phyloP scores from a whole-genome alignment of 2,888 invertebrate genomes.

The Ditylenchus weischeri region DNA sequence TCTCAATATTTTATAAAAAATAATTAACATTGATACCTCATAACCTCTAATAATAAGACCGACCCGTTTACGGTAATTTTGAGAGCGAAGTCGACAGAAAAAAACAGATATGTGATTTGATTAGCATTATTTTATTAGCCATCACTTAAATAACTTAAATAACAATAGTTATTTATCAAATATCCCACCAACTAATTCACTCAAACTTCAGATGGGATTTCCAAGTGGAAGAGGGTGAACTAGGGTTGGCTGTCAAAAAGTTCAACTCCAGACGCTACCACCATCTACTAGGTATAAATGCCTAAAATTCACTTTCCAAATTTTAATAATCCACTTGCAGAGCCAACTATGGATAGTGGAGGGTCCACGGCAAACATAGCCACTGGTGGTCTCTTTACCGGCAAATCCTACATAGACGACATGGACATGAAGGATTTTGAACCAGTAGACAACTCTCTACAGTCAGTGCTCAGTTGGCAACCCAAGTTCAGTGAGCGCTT shows the following conservation, averaged over 20 bases:
- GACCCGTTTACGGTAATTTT: too few species aligned
- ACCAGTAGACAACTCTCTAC: constrained; percentile 43
- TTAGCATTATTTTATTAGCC: too few species aligned
- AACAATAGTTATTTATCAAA: too few species aligned
- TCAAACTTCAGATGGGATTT: constrained; percentile 74
- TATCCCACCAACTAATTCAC: not conserved
- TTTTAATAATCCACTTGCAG: not conserved
- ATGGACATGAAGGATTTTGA: constrained; percentile 65
- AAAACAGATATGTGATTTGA: too few species aligned
- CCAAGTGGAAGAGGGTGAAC: constrained; percentile 89
- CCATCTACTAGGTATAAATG: constrained; percentile 16
- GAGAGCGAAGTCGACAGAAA: too few species aligned
- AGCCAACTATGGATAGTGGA: constrained; percentile 13
- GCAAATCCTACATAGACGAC: constrained; percentile 67
- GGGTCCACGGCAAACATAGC: not conserved
- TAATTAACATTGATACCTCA: too few species aligned
- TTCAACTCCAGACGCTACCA: constrained; percentile 90
- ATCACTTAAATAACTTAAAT: too few species aligned
- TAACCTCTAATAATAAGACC: too few species aligned
- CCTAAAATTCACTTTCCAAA: not conserved
- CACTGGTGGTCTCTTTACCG: constrained; percentile 7
- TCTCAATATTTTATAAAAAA: too few species aligned
- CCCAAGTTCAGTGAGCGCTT: constrained; percentile 60
- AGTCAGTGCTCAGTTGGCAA: constrained; percentile 38
- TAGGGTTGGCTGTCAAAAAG: constrained; percentile 87